These are phyloP conservation scores for Diglossa cyanea DNA, from an alignment of 2,797 vertebrate species.

Conservation along the genomic window DNA sequence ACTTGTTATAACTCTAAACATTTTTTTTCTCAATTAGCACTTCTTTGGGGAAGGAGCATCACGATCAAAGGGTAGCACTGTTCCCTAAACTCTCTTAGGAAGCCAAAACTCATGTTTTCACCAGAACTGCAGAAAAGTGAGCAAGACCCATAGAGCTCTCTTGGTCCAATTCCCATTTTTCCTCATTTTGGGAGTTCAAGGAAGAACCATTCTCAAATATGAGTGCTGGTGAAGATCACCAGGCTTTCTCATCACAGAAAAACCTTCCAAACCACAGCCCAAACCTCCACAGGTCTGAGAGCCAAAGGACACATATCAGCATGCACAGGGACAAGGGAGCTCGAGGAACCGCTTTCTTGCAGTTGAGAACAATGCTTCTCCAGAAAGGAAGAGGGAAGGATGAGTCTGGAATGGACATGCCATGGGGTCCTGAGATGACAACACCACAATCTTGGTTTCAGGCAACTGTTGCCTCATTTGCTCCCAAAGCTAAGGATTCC, in stretches of 20 bases:
- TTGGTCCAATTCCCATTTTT: rapidly evolving
- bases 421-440: conserved; percentile 4
- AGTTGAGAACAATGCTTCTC: not conserved
- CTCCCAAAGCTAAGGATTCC: not conserved
- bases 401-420: not conserved
- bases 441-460: not conserved
- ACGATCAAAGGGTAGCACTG: not conserved
- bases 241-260: not conserved
- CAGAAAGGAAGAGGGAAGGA: not conserved
- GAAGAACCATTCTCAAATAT: not conserved
- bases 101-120: not conserved
- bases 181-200: not conserved
- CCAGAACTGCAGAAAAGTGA: not conserved
- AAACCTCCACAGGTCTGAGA: not conserved
- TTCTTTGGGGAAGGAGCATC: not conserved
- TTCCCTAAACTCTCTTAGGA: not conserved
- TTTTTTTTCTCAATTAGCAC: not conserved
- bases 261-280: not conserved
- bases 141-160: not conserved
- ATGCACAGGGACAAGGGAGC: not conserved
- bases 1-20: not conserved
- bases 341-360: not conserved
- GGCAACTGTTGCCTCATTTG: not conserved
- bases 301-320: not conserved
- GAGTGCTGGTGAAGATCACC: not conserved